These are phyloP conservation scores for Bolborhynchus lineola DNA, from an alignment of 2,113 vertebrate species.

Conservation along the genomic window DNA sequence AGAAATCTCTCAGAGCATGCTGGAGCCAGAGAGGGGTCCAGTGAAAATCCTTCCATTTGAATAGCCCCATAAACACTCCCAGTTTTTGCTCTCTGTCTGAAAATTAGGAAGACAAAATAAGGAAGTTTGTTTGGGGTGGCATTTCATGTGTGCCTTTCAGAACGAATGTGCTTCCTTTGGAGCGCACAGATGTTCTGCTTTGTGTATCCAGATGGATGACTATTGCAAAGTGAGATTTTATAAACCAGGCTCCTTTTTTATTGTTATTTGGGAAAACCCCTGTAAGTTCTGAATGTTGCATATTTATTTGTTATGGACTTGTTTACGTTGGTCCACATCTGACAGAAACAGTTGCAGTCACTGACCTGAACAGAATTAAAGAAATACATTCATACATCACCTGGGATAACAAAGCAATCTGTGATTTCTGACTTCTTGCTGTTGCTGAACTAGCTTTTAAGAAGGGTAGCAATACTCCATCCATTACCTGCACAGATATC, in stretches of 20 bases:
- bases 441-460: background rate
- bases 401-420: background rate
- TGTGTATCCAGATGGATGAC: background rate
- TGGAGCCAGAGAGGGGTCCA: background rate
- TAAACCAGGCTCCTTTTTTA: background rate
- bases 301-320: background rate
- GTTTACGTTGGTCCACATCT: background rate
- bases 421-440: background rate
- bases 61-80: background rate
- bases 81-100: background rate
- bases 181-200: background rate
- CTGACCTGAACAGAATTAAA: background rate
- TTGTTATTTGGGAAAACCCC: background rate
- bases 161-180: fast-evolving
- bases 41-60: background rate
- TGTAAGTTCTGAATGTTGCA: background rate
- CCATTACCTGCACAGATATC: fast-evolving
- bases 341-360: background rate
- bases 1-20: background rate
- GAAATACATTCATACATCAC: background rate
- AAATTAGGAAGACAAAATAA: background rate
- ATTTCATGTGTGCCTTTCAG: background rate
- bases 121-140: background rate
- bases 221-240: background rate
- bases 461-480: background rate